Evolutionary conservation across 2,113 vertebrate genomes (phyloP).

Genomic region (Noctilio leporinus): DNA sequence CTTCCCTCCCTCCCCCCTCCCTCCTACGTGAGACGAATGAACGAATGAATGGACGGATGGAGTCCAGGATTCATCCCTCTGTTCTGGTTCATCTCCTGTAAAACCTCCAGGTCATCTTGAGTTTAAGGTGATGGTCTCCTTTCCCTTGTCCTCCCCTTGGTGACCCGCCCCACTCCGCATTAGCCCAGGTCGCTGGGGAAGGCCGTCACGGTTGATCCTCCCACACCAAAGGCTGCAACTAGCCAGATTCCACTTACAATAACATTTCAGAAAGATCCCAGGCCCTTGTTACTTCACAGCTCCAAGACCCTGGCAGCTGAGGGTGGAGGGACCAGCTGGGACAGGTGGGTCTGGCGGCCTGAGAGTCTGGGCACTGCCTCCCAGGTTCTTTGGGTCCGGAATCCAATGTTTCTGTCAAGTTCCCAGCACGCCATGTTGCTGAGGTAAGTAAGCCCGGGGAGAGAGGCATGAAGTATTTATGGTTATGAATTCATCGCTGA

Average conservation of each 20-base stretch:
- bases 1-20: too few species aligned
- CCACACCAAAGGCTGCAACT: background rate
- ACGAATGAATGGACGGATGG: too few species aligned
- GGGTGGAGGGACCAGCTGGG: background rate
- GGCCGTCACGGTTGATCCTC: background rate
- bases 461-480: background rate
- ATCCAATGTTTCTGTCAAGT: background rate
- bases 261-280: background rate
- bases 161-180: fast-evolving
- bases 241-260: too few species aligned
- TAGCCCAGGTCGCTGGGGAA: background rate
- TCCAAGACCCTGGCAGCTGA: background rate
- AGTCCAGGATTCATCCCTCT: too few species aligned
- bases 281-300: background rate
- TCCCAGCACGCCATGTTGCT: background rate
- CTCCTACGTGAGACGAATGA: background rate
- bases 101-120: background rate
- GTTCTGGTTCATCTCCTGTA: too few species aligned
- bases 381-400: background rate
- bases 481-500: background rate
- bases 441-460: background rate
- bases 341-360: background rate
- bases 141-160: background rate
- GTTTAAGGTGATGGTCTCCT: background rate
- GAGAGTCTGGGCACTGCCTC: background rate